Conservation (phyloP, 1,140 invertebrate genomes). For the Aphidius ervi region DNA sequence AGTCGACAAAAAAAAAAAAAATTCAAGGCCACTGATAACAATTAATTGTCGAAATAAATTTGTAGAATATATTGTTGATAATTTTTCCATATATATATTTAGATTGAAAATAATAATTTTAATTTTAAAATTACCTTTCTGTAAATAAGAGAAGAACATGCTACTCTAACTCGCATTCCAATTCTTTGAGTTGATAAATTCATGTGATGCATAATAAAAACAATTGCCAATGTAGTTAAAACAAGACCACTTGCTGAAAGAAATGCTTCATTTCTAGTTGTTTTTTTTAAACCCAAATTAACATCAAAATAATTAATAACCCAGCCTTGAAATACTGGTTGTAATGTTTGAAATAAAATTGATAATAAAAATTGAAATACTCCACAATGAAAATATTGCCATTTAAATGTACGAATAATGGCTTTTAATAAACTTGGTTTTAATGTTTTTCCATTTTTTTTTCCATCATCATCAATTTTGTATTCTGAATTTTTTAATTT, state of each 20-base stretch:
- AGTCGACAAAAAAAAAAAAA: too few relatives aligned
- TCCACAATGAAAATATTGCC: slow-evolving; percentile 45
- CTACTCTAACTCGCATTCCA: slow-evolving; percentile 60
- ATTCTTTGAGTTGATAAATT: slow-evolving; percentile 48
- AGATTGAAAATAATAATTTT: slow-evolving; percentile 4
- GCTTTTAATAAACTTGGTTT: slow-evolving; percentile 49
- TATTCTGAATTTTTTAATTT: slow-evolving; percentile 36
- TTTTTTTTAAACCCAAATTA: slow-evolving; percentile 15
- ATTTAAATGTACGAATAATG: slow-evolving; percentile 48
- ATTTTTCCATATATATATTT: background rate
- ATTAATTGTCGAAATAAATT: background rate
- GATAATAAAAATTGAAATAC: slow-evolving; percentile 42
- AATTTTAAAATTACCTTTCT: slow-evolving; percentile 55
- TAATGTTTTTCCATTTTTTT: slow-evolving; percentile 35
- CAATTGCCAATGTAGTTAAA: slow-evolving; percentile 32
- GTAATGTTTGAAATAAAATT: slow-evolving; percentile 38
- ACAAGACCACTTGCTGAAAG: slow-evolving; percentile 44
- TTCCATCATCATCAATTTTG: slow-evolving; percentile 47
- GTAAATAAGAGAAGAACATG: slow-evolving; percentile 60
- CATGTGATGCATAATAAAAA: slow-evolving; percentile 50
- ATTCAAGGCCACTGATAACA: too few relatives aligned
- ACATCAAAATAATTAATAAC: slow-evolving; percentile 56
- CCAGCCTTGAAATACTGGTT: slow-evolving; percentile 54
- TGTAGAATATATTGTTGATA: background rate
- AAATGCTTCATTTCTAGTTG: slow-evolving; percentile 35